Conservation (phyloP, 1,140 invertebrate species). For the Macrocentrus cingulum region DNA sequence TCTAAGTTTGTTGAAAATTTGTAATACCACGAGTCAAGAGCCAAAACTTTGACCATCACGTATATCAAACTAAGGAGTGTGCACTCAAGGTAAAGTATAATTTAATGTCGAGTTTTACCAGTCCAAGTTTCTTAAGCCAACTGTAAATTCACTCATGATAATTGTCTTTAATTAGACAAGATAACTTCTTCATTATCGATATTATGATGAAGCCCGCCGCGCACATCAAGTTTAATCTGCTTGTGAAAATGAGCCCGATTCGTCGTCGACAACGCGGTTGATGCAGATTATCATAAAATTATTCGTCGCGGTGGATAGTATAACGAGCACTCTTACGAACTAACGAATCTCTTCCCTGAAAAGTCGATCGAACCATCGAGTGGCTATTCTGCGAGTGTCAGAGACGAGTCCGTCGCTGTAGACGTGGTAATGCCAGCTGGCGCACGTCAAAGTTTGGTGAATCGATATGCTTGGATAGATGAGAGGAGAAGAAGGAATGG, state of each 20-base stretch:
- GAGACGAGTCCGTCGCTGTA: slow-evolving; percentile 3
- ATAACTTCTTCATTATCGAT: no score
- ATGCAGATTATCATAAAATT: no score
- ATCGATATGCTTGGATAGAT: slow-evolving; percentile 13
- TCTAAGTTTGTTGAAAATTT: slow-evolving; percentile 19
- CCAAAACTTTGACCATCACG: background rate
- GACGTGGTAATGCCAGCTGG: slow-evolving; percentile 19
- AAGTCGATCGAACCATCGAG: slow-evolving; percentile 19
- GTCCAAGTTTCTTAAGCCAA: no score
- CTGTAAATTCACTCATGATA: background rate
- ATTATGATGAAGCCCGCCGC: background rate
- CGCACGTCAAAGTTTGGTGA: slow-evolving; percentile 19
- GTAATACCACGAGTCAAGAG: background rate
- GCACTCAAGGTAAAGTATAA: no score
- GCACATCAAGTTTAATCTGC: no score
- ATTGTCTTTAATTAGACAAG: no score
- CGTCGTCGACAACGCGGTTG: slow-evolving; percentile 3
- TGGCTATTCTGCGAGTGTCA: slow-evolving; percentile 16
- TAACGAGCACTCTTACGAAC: slow-evolving; percentile 2
- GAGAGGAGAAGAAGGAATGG: background rate
- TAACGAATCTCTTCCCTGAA: slow-evolving; percentile 22
- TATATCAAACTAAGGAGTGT: no score
- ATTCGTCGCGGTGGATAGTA: no score
- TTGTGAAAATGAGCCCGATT: background rate
- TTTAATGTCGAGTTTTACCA: no score